Base-by-base conservation (phyloP, 2,797 vertebrate species). In the Thaleichthys pacificus region DNA sequence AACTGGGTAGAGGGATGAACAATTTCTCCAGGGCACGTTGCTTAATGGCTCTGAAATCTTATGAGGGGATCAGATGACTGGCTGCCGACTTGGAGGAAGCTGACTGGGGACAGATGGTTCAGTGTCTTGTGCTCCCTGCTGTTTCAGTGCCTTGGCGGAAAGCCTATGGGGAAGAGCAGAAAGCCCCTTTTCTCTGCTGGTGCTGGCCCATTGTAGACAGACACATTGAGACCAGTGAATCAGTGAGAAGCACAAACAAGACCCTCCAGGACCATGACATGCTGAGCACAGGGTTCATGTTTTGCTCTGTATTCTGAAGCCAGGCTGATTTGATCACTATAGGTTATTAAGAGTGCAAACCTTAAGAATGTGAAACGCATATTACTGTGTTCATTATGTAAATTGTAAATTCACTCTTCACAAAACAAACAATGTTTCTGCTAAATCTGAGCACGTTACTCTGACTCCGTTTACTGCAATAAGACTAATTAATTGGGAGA, bases 41-140 rank as follows among this genome's bases (percentile, higher is more conserved):
- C 68, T 69, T 77, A 79, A 78, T 74, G 66, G 71, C 64, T 61
- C 66, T 80, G 75, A 73, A 68, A 72, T 77, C 76, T 74, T 69
- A 61, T 82, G 77, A 81, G 71, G 57, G 70, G 73, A 80, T 86
- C 82, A 81, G 74, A 71, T 83, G 78, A 85, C 81, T 75, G 38
- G 63, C 70, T 66, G 19, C 62, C 65, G 62, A 51, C 67, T 56
- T 24, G 42, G 15, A 61, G 35, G 35, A 56, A 63, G 60, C 64
- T 75, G 70, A 83, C 71, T 80, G 72, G 77, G 70, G 66, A 70
- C 78, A 83, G 76, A 70, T 80, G 81, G 62, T 68, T 49, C 66
- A 61, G 54, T 47, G 62, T 65, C 70, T 77, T 32, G 26, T 73
- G 68, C 71, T 71, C 30, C 76, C 69, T 61, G 21, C 26, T 56